Base-by-base conservation (phyloP, 2,888 invertebrate genomes). In the Herminia tarsipennalis region DNA sequence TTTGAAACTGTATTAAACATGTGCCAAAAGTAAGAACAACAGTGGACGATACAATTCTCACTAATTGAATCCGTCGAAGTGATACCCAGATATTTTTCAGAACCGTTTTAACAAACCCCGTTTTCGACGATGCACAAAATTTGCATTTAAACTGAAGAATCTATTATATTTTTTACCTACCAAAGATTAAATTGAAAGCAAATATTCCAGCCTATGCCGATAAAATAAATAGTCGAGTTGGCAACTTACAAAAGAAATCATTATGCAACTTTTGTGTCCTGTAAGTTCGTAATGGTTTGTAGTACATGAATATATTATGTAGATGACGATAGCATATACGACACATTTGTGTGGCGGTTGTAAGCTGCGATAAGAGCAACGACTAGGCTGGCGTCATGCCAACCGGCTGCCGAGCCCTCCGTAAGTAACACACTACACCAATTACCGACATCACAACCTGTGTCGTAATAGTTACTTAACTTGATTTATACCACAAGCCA, bases 41-140 rank as follows among this genome's bases (percentile, higher is more conserved):
- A 60, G 63, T 73, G 73, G 61, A 78, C 75, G 76, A 59, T 73
- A 73, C 73, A 75, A 66, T 72, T 66, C 54, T 43, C 72, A 56
- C 70, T 77, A 79, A 81, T 83, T 78, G 76, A 76, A 74, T 66
- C 55, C 56, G 63, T 22, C 13, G 49, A 58, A 66, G 58, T 62
- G 44, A 54, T 56, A 12, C 43, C 38, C 45, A 42, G 58, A 59
- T 57, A 58, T 66, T 61, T 65, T 62, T 64, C 57, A 50, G 51
- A 60, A 58, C 43, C 48, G n/a, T n/a, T n/a, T n/a, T n/a, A n/a
- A n/a, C n/a, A n/a, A n/a, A 52, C 46, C 46, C 43, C 38, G 40
- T 43, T 47, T 59, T 48, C 46, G 38, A 34, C 56, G 57, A 54
- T 56, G 67, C 60, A 56, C 64, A 52, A 65, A 65, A 61, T 51